Percentiles rank a stretch among this genome's conserved stretches.
Conservation (phyloP, 2,888 invertebrate species). For the Noctua fimbriata region DNA sequence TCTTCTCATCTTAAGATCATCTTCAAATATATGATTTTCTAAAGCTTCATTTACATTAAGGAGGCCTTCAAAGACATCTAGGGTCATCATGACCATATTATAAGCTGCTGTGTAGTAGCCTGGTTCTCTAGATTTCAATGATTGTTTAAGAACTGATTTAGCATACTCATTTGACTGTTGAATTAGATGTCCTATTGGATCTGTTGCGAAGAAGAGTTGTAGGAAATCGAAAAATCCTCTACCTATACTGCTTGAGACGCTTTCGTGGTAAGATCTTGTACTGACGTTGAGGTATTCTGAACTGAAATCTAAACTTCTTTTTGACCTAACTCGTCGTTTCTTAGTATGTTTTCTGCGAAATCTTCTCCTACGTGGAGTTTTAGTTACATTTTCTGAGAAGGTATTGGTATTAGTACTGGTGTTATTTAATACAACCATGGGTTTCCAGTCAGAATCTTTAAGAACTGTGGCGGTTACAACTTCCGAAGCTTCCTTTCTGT, state of each 20-base stretch:
- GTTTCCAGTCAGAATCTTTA: conserved; percentile 82
- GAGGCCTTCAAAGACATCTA: conserved; percentile 82
- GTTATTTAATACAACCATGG: conserved; percentile 77
- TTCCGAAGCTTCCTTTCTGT: conserved; percentile 72
- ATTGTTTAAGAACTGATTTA: conserved; percentile 74
- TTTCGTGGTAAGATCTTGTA: conserved; percentile 17
- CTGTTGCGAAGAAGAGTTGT: conserved; percentile 72
- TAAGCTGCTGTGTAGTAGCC: conserved; percentile 80
- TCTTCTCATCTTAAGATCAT: conserved; percentile 48
- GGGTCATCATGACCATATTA: conserved; percentile 77
- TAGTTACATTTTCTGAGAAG: conserved; percentile 63
- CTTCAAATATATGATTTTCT: conserved; percentile 67
- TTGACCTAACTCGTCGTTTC: conserved; percentile 74
- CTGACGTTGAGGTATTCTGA: conserved; percentile 15
- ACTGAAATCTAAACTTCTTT: conserved; percentile 68
- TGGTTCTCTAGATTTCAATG: conserved; percentile 76
- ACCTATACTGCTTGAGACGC: conserved; percentile 25
- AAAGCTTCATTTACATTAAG: conserved; percentile 77
- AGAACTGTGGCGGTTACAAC: conserved; percentile 65
- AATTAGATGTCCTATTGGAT: conserved; percentile 70
- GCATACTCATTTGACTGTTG: conserved; percentile 72
- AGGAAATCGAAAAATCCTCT: conserved; percentile 74
- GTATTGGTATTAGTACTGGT: conserved; percentile 64
- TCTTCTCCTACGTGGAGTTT: conserved; percentile 58
- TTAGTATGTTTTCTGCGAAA: conserved; percentile 69